phyloP scores from a whole-genome alignment of 2,797 vertebrate genomes.

The Rhabdophis nuchalis region DNA sequence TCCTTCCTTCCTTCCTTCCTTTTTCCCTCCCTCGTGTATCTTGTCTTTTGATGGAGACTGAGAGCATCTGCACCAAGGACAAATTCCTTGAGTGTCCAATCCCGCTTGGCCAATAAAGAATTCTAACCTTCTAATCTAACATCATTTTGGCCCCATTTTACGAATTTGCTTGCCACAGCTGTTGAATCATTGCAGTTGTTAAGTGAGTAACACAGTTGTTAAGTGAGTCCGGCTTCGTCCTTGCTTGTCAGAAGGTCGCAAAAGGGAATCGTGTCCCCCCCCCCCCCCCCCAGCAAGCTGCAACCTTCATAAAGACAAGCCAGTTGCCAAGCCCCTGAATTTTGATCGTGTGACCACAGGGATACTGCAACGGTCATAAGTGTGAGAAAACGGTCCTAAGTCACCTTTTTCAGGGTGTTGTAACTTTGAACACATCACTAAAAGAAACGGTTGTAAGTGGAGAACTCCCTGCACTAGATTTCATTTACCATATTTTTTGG shows the following conservation, averaged over 20 bases:
- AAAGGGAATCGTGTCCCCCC: neutral
- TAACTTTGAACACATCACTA: neutral
- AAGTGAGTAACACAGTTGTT: neutral
- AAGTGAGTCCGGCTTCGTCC: neutral
- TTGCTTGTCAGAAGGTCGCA: neutral
- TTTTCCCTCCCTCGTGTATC: too few species aligned
- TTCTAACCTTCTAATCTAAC: too few species aligned
- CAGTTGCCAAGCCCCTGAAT: neutral
- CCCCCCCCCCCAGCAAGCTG: too few species aligned
- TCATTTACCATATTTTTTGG: too few species aligned
- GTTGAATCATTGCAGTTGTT: too few species aligned
- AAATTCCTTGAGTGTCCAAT: too few species aligned
- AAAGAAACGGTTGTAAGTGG: neutral
- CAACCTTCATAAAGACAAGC: neutral
- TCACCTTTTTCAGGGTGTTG: neutral
- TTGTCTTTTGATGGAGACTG: too few species aligned
- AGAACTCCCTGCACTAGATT: neutral
- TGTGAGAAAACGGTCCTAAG: neutral
- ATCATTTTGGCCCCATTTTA: neutral
- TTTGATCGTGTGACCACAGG: neutral
- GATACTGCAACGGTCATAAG: accelerated
- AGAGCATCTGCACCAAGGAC: too few species aligned
- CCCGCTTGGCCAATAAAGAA: too few species aligned
- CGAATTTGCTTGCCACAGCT: neutral
- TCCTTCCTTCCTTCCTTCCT: too few species aligned